Conservation (phyloP, 2,888 invertebrate species). For the Mongoloraphidia duomilia region DNA sequence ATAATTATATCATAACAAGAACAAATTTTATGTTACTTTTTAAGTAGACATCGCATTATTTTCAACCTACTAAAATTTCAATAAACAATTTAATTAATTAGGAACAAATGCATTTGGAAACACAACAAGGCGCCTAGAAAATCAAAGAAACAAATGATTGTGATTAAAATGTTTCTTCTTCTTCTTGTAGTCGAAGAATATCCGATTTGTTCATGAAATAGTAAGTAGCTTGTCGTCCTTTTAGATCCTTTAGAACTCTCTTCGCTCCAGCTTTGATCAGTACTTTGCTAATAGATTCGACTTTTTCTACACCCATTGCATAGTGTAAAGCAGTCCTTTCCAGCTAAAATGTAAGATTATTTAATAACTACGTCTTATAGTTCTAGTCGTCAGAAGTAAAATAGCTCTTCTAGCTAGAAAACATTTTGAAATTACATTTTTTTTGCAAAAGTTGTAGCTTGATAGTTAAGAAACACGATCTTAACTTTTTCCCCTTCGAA, state of each 20-base stretch:
- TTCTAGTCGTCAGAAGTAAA: not conserved
- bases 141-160: too few relatives aligned
- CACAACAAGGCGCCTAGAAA: too few relatives aligned
- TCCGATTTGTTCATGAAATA: constrained; percentile 89
- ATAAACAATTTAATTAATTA: too few relatives aligned
- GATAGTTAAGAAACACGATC: too few relatives aligned
- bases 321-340: constrained; percentile 81
- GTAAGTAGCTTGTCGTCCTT: constrained; percentile 78
- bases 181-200: constrained; percentile 68
- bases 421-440: not conserved
- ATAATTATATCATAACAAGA: too few relatives aligned
- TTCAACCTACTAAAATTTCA: too few relatives aligned
- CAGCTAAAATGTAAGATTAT: constrained; percentile 38
- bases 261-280: constrained; percentile 73
- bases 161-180: constrained; percentile 51
- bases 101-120: too few relatives aligned
- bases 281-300: constrained; percentile 66
- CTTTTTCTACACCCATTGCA: constrained; percentile 76
- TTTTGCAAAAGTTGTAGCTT: not conserved
- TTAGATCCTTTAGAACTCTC: constrained; percentile 70
- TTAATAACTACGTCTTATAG: not conserved
- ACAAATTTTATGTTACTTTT: too few relatives aligned
- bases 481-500: too few relatives aligned
- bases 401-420: too few relatives aligned
- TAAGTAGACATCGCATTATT: too few relatives aligned